These are phyloP conservation scores for Poecile montanus DNA, from an alignment of 2,797 vertebrate genomes.

Conservation along the genomic window DNA sequence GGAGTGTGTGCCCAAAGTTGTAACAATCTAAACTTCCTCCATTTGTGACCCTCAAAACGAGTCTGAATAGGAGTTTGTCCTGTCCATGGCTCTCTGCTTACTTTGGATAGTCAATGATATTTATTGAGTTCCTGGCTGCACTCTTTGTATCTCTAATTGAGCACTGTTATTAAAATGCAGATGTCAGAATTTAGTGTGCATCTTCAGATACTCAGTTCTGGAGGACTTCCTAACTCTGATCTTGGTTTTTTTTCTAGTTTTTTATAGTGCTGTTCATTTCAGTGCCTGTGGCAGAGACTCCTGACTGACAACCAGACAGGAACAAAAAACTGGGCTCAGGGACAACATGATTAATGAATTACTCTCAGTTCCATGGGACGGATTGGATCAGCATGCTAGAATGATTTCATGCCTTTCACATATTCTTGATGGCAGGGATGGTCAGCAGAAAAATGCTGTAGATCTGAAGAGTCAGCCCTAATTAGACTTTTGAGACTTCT, in stretches of 20 bases:
- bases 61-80: background rate
- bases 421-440: background rate
- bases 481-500: background rate
- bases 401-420: slow-evolving; percentile 7
- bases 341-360: background rate
- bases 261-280: background rate
- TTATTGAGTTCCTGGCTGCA: background rate
- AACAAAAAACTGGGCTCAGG: background rate
- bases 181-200: background rate
- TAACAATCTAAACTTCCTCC: background rate
- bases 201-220: background rate
- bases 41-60: background rate
- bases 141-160: background rate
- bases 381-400: background rate
- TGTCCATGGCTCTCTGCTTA: background rate
- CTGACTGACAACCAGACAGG: background rate
- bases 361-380: background rate
- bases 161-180: background rate
- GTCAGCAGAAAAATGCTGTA: background rate
- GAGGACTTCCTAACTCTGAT: background rate
- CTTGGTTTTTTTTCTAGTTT: background rate
- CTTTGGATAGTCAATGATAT: background rate
- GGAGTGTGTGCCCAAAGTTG: background rate
- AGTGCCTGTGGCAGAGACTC: background rate
- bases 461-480: background rate